These are phyloP conservation scores for Valencia hispanica DNA, from an alignment of 2,797 vertebrate genomes.

Conservation along the genomic window DNA sequence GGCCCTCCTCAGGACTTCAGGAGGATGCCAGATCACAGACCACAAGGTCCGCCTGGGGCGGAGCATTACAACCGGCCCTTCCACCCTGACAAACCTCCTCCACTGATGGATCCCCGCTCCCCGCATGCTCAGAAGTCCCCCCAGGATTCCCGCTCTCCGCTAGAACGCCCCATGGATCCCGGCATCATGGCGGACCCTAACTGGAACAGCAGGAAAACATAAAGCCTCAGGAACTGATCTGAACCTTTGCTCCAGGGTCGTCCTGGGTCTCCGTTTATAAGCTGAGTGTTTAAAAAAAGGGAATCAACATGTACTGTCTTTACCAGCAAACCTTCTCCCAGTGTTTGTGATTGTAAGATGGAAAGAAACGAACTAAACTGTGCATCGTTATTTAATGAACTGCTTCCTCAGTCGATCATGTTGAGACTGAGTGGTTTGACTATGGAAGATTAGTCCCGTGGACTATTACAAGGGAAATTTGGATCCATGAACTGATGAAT, in stretches of 20 bases:
- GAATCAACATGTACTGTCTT: constrained; percentile 51
- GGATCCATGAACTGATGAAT: constrained; percentile 66
- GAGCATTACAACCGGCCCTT: constrained; percentile 93
- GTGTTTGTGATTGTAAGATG: constrained; percentile 40
- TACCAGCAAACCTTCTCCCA: constrained; percentile 69
- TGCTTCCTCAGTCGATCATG: constrained; percentile 52
- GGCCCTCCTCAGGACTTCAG: constrained; percentile 92
- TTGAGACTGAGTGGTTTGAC: constrained; percentile 56
- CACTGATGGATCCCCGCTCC: constrained; percentile 89
- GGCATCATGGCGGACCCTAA: constrained; percentile 86
- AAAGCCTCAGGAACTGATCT: constrained; percentile 58
- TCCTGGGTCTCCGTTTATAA: constrained; percentile 60
- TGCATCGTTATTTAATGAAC: constrained; percentile 55
- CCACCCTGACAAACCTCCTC: constrained; percentile 90
- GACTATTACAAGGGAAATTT: constrained; percentile 73
- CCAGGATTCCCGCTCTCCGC: constrained; percentile 89
- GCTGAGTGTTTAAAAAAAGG: constrained; percentile 64
- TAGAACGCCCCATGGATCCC: constrained; percentile 88
- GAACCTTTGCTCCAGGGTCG: constrained; percentile 43
- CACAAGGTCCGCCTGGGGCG: constrained; percentile 82
- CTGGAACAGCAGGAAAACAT: constrained; percentile 94
- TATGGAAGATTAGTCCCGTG: constrained; percentile 81
- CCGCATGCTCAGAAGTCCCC: constrained; percentile 94
- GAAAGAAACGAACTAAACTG: constrained; percentile 16
- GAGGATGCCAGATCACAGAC: constrained; percentile 91